These are phyloP conservation scores for Chloroceryle amazona DNA, from an alignment of 2,797 vertebrate species.

Conservation along the genomic window DNA sequence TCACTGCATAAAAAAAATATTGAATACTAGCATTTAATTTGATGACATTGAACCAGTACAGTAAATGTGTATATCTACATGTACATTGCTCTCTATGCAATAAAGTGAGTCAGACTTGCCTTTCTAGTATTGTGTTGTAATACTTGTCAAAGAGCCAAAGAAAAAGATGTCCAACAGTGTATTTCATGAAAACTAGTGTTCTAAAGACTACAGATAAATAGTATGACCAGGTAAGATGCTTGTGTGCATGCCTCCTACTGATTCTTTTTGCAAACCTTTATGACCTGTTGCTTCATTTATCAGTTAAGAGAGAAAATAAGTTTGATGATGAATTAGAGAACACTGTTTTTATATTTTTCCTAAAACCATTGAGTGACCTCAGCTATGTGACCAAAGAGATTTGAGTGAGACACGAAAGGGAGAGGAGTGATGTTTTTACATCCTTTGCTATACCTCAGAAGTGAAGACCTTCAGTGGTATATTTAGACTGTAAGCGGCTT, in stretches of 20 bases:
- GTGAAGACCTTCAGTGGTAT: neutral
- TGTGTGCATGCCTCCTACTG: fast-evolving
- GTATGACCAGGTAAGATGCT: neutral
- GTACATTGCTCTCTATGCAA: neutral
- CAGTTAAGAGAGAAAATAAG: neutral
- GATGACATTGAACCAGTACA: neutral
- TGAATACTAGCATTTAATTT: neutral
- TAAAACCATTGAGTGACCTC: neutral
- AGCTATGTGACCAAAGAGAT: neutral
- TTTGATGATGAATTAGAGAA: neutral
- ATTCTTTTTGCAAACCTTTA: neutral
- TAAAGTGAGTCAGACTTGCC: neutral
- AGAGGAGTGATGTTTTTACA: neutral
- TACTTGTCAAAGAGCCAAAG: neutral
- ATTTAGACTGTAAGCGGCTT: neutral
- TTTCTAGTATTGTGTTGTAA: neutral
- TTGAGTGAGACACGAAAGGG: neutral
- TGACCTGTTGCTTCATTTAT: neutral
- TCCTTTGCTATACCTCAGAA: neutral
- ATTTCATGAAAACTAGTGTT: neutral
- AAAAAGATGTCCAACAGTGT: neutral
- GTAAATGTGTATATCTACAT: neutral
- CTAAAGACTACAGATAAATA: neutral
- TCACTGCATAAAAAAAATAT: neutral
- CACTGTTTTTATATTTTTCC: neutral